phyloP scores from a whole-genome alignment of 2,797 vertebrate species.

The Ataeniobius toweri region DNA sequence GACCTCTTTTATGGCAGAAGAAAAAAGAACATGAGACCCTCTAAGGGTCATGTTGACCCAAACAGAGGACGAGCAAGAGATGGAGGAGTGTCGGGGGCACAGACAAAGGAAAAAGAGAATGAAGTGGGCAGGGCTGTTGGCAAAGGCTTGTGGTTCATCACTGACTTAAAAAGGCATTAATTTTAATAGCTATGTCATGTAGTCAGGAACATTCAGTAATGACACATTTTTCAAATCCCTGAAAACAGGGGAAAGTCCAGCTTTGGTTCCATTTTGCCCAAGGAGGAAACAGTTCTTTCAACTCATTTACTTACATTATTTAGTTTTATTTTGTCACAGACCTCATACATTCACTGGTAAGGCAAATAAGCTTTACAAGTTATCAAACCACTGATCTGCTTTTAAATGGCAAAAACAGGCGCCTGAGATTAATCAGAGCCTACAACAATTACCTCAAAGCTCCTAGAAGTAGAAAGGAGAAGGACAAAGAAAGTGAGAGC shows the following conservation, averaged over 20 bases:
- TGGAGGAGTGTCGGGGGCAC: slow-evolving; percentile 47
- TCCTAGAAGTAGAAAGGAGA: not conserved
- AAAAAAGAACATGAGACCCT: slow-evolving; percentile 59
- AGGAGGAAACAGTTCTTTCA: slow-evolving; percentile 9
- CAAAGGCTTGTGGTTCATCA: slow-evolving; percentile 29
- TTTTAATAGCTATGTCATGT: slow-evolving; percentile 52
- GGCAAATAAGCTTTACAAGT: slow-evolving; percentile 35
- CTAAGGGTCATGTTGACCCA: slow-evolving; percentile 52
- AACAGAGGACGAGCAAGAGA: slow-evolving; percentile 29
- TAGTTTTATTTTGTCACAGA: slow-evolving; percentile 11
- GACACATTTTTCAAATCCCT: not conserved
- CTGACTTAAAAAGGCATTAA: slow-evolving; percentile 68
- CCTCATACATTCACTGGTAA: slow-evolving; percentile 17
- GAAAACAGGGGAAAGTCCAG: not conserved
- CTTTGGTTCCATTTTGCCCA: not conserved
- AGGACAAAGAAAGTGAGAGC: slow-evolving; percentile 9
- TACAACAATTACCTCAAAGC: slow-evolving; percentile 7
- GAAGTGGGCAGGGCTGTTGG: slow-evolving; percentile 47
- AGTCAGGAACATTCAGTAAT: slow-evolving; percentile 29
- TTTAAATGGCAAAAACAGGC: slow-evolving; percentile 21
- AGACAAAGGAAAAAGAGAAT: slow-evolving; percentile 44
- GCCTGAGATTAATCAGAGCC: slow-evolving; percentile 36
- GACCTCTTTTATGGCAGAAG: slow-evolving; percentile 42
- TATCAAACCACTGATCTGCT: slow-evolving; percentile 22
- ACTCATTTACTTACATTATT: slow-evolving; percentile 6